phyloP scores from a whole-genome alignment of 37 sponge, comb jelly and placozoan genomes.

The Spongilla lacustris region DNA sequence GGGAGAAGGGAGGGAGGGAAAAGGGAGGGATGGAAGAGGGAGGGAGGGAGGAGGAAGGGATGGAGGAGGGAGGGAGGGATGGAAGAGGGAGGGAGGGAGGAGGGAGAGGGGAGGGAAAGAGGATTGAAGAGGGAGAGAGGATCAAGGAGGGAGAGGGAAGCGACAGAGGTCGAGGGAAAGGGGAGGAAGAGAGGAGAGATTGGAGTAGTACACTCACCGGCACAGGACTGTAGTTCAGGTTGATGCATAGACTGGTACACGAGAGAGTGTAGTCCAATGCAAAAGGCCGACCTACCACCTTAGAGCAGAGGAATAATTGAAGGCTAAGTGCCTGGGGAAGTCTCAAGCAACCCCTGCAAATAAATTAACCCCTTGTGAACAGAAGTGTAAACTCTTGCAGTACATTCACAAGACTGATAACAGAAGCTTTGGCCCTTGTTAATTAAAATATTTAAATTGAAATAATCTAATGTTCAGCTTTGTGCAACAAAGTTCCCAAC shows the following conservation, averaged over 20 bases:
- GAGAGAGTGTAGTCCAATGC: not conserved
- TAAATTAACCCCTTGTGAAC: too few relatives aligned
- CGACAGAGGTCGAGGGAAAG: too few relatives aligned
- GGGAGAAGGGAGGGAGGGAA: not conserved
- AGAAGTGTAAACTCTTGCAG: not conserved
- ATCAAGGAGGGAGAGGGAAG: too few relatives aligned
- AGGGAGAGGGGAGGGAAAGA: not conserved
- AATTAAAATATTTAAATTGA: too few relatives aligned
- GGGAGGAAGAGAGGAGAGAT: too few relatives aligned
- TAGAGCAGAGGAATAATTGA: constrained; percentile 12
- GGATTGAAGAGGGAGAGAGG: not conserved
- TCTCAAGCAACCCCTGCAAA: constrained; percentile 9
- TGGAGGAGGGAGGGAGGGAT: not conserved
- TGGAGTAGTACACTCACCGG: not conserved
- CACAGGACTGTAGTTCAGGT: not conserved
- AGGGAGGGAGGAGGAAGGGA: not conserved
- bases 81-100: not conserved
- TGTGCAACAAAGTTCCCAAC: too few relatives aligned
- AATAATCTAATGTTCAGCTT: too few relatives aligned
- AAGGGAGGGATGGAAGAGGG: not conserved
- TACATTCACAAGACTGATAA: too few relatives aligned
- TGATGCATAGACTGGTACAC: not conserved
- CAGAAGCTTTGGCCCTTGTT: too few relatives aligned
- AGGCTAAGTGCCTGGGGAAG: constrained; percentile 8
- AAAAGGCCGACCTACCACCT: not conserved